Evolutionary conservation across 2,797 vertebrate species (phyloP), one percentile per base, ranked within the genome.

Genomic region (Aphelocoma californica): DNA sequence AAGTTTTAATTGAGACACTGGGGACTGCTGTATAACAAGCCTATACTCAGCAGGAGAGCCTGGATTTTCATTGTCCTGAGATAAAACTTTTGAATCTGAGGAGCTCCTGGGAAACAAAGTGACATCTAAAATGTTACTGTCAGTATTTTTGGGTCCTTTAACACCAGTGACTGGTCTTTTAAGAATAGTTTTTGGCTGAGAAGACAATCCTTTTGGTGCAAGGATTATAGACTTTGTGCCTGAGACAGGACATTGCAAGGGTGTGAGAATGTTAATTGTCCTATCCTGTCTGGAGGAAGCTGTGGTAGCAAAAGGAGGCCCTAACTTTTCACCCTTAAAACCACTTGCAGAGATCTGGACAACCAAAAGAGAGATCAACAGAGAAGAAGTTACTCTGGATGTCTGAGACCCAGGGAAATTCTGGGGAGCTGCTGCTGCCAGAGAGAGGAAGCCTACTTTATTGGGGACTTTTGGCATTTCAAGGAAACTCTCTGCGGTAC

Each of bases 401-500:
- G 42, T 53, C 38, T 25, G 25, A 92, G 51, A 79, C 53, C 2
- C 25, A 81, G 83, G 90, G 90, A 92, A 95, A 78, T 94, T 96
- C 79, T 87, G 74, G 73, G 57, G 82, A 80, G 60, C 51, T 82
- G 71, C 50, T 0, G 0, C 36, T 73, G 58, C 26, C 36, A 74
- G 64, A 89, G 53, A 73, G 78, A 80, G 95, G 95, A 95, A 94
- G 78, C n/a, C 71, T 60, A 19, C 32, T 81, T 88, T 40, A 34
- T 3, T 6, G 50, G 90, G 90, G 96, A 88, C 91, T 96, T 97
- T 83, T 48, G 0, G 2, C 18, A 38, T 81, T 92, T 93, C 87
- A 87, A 19, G 86, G 62, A 93, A 94, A 77, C 53, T 42, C 81
- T 88, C 36, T 2, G 0, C 28, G 28, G 69, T 78, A 61, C 72